These are phyloP conservation scores for Brachirus orientalis DNA, from an alignment of 2,113 vertebrate genomes.

Conservation along the genomic window DNA sequence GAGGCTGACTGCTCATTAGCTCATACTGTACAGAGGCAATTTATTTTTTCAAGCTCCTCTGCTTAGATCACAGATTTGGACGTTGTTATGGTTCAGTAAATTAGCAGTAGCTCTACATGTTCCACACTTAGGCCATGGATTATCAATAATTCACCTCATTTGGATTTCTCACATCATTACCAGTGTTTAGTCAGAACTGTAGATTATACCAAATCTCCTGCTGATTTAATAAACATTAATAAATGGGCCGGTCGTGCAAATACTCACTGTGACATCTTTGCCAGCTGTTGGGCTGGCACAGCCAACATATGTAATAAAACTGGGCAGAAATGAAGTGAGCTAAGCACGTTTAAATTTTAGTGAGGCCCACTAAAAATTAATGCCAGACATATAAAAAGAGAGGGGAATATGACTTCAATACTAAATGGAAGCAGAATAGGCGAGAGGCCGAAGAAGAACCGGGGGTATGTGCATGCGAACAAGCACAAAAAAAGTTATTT, in stretches of 20 bases:
- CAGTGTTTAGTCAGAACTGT: conserved; percentile 44
- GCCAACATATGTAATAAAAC: conserved; percentile 55
- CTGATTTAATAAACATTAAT: conserved; percentile 58
- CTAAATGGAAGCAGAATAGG: conserved; percentile 33
- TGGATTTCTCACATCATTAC: conserved; percentile 59
- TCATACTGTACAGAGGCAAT: conserved; percentile 7
- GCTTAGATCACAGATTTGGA: conserved; percentile 17
- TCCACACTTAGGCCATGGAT: neutral
- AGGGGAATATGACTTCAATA: conserved; percentile 45
- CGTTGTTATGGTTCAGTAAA: conserved; percentile 2
- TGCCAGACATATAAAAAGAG: conserved; percentile 58
- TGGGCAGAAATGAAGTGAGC: conserved; percentile 57
- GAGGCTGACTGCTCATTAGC: conserved; percentile 5
- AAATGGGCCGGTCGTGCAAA: conserved; percentile 22
- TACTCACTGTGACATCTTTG: conserved; percentile 40
- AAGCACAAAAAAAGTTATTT: conserved; percentile 3
- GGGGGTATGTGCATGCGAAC: conserved; percentile 7
- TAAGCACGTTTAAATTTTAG: conserved; percentile 49
- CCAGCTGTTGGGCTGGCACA: conserved; percentile 59
- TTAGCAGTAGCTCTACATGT: neutral
- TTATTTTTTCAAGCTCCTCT: conserved; percentile 22
- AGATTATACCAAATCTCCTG: conserved; percentile 43
- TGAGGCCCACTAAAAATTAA: conserved; percentile 41
- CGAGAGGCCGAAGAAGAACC: conserved; percentile 8
- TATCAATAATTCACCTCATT: conserved; percentile 20